Conservation (phyloP, 2,888 invertebrate species). For the Idaea dimidiata region DNA sequence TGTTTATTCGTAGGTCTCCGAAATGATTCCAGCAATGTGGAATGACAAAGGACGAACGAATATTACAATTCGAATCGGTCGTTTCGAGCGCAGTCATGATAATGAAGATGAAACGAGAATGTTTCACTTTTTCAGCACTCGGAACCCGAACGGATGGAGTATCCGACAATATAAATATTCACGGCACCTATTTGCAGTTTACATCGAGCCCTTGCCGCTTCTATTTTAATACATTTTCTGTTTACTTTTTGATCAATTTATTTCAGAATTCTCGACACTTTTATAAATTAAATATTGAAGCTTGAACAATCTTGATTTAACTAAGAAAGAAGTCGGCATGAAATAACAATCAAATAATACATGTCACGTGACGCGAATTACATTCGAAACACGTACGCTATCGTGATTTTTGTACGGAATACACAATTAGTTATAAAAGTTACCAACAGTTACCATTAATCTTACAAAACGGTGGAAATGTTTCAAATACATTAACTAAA, state of each 20-base stretch:
- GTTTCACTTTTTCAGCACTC: conserved; percentile 28
- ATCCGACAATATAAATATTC: conserved; percentile 17
- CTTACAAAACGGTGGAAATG: conserved; percentile 26
- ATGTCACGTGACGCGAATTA: conserved; percentile 9
- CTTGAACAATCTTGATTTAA: neutral
- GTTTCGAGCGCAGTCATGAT: conserved; percentile 27
- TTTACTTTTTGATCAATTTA: neutral
- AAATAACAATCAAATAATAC: conserved; percentile 12
- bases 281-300: neutral
- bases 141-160: conserved; percentile 12
- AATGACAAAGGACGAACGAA: conserved; percentile 27
- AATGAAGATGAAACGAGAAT: conserved; percentile 39
- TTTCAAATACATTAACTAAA: conserved; percentile 34
- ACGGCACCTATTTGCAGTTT: neutral
- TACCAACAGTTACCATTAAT: conserved; percentile 16
- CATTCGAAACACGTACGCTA: conserved; percentile 15
- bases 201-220: neutral
- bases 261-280: neutral
- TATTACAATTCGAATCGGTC: conserved; percentile 29
- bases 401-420: conserved; percentile 17
- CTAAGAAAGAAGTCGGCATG: conserved; percentile 5
- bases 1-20: neutral
- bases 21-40: conserved; percentile 9
- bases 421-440: conserved; percentile 20
- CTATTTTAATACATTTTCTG: neutral